Conservation (phyloP, 2,888 invertebrate genomes). For the Scaptomyza caliginosa region DNA sequence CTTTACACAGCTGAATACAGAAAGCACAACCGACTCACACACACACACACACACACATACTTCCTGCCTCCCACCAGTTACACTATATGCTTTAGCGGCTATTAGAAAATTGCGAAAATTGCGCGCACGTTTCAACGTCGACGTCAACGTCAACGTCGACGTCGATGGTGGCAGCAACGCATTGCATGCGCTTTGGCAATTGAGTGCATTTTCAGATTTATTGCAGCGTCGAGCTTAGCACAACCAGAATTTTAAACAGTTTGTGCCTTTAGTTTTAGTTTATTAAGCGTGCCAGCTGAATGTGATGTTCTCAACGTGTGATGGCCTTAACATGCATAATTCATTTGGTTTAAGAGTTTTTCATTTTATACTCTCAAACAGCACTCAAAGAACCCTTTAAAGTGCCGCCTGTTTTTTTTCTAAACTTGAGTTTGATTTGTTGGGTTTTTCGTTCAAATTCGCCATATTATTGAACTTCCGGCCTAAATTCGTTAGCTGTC, state of each 20-base stretch:
- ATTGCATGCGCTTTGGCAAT: constrained; percentile 70
- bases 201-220: constrained; percentile 76
- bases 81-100: constrained; percentile 56
- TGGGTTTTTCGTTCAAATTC: not conserved
- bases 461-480: not conserved
- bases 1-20: constrained; percentile 10
- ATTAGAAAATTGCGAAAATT: constrained; percentile 79
- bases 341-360: constrained; percentile 60
- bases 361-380: constrained; percentile 50
- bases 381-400: not conserved
- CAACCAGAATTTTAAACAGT: constrained; percentile 71
- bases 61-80: not conserved
- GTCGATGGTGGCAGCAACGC: constrained; percentile 6
- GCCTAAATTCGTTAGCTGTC: constrained; percentile 12
- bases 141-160: constrained; percentile 12
- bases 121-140: constrained; percentile 66
- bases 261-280: constrained; percentile 66
- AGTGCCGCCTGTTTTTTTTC: not conserved
- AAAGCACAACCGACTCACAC: not conserved
- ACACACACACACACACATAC: not conserved
- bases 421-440: not conserved
- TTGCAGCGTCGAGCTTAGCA: constrained; percentile 52
- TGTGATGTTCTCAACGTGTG: constrained; percentile 33
- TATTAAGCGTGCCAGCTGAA: constrained; percentile 57
- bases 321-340: constrained; percentile 62